Percentiles rank a stretch among this genome's conserved stretches.
These are phyloP conservation scores for Cerastis leucographa DNA, from an alignment of 2,888 invertebrate genomes.

Conservation along the genomic window DNA sequence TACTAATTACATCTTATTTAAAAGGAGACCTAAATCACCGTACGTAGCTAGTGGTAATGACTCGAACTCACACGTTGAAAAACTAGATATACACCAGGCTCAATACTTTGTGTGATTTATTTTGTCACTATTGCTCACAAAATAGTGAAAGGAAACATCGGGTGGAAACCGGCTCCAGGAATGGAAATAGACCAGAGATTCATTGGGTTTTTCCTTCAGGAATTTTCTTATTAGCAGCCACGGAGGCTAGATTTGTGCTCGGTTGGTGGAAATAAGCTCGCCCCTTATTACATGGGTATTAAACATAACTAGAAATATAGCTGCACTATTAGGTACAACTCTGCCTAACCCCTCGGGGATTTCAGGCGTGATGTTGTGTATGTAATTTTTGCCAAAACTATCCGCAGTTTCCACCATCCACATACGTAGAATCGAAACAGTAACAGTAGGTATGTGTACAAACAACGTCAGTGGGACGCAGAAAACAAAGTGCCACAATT, in stretches of 20 bases:
- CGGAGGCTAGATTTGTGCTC: too few relatives aligned
- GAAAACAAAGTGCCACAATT: conserved; percentile 89
- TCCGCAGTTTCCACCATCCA: background rate
- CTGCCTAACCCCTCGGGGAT: too few relatives aligned
- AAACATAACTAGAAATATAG: too few relatives aligned
- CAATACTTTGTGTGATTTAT: background rate
- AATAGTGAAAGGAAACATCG: background rate
- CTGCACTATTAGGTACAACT: too few relatives aligned
- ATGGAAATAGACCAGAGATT: background rate
- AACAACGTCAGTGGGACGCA: conserved; percentile 69
- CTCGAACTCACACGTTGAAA: background rate
- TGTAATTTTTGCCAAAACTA: background rate
- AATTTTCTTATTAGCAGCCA: too few relatives aligned
- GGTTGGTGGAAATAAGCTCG: too few relatives aligned
- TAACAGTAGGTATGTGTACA: conserved; percentile 46
- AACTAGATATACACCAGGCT: background rate
- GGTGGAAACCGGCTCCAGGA: background rate
- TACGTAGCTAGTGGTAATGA: background rate
- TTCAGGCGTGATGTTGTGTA: too few relatives aligned
- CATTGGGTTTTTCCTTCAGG: too few relatives aligned
- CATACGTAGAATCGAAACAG: conserved; percentile 20
- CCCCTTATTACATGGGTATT: too few relatives aligned
- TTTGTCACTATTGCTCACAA: background rate
- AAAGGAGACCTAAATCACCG: background rate
- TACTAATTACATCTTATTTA: background rate